Evolutionary conservation across 2,888 invertebrate species (phyloP).

Genomic region (Marronus borbonicus): DNA sequence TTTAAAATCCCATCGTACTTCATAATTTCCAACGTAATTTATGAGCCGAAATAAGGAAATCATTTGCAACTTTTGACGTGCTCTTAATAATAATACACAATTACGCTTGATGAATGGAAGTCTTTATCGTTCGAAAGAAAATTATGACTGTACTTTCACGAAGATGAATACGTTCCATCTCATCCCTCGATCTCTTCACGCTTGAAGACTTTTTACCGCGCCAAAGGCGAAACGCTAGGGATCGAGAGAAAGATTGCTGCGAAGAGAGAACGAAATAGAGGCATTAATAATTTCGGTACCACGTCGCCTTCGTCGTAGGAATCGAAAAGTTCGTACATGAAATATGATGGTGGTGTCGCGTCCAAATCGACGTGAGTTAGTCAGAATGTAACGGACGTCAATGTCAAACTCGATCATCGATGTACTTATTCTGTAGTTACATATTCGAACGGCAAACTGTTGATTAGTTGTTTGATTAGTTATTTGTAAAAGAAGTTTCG

Average conservation of each 20-base stretch:
- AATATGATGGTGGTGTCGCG: constrained; percentile 15
- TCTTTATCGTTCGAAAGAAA: constrained; percentile 67
- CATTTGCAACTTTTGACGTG: constrained; percentile 67
- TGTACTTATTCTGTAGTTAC: background rate
- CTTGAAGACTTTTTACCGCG: constrained; percentile 3
- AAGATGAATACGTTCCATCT: constrained; percentile 64
- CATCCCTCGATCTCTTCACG: constrained; percentile 49
- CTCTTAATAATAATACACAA: constrained; percentile 67
- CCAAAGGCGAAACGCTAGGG: background rate
- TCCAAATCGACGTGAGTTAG: constrained; percentile 3
- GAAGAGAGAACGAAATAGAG: background rate
- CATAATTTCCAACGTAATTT: constrained; percentile 58
- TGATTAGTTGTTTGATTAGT: background rate
- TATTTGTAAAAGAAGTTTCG: background rate
- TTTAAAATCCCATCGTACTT: constrained; percentile 10
- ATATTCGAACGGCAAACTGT: background rate
- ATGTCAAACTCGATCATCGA: background rate
- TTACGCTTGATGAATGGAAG: constrained; percentile 66
- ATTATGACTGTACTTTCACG: constrained; percentile 66
- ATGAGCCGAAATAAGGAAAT: constrained; percentile 64
- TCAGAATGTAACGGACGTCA: constrained; percentile 12
- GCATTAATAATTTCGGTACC: constrained; percentile 25
- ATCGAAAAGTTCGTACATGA: constrained; percentile 26
- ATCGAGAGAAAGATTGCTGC: background rate
- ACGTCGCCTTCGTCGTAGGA: background rate